Evolutionary conservation across 2,888 invertebrate genomes (phyloP).

Genomic region (Terebella lapidaria): DNA sequence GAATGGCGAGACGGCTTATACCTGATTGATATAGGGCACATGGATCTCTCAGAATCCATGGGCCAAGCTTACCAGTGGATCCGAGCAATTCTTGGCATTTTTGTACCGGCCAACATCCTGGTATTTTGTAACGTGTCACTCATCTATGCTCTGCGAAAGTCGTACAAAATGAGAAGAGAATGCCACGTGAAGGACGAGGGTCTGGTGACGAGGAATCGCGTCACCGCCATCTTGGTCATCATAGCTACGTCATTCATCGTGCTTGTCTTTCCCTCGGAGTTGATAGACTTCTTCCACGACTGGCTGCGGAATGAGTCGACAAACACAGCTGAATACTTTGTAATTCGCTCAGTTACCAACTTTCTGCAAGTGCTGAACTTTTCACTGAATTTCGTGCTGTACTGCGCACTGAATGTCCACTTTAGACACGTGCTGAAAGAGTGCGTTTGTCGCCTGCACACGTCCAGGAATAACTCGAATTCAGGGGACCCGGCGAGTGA

Average conservation of each 20-base stretch:
- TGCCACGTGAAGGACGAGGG: conserved; percentile 8
- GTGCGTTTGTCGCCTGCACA: conserved; percentile 3
- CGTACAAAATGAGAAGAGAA: conserved; percentile 13
- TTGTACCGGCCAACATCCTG: conserved; percentile 40
- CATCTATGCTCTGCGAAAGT: conserved; percentile 26
- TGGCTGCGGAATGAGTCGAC: conserved; percentile 7
- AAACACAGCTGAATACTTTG: conserved; percentile 9
- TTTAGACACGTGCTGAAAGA: conserved; percentile 14
- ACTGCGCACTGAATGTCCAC: conserved; percentile 20
- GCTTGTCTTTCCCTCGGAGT: conserved; percentile 44
- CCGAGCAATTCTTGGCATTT: conserved; percentile 41
- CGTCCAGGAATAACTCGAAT: neutral
- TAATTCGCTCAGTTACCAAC: conserved; percentile 14
- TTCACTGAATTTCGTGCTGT: conserved; percentile 29
- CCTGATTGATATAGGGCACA: conserved; percentile 17
- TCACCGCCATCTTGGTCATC: conserved; percentile 44
- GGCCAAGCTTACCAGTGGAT: conserved; percentile 18
- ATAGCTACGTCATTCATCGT: conserved; percentile 43
- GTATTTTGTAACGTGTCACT: conserved; percentile 44
- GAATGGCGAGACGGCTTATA: neutral
- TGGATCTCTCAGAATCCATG: conserved; percentile 3
- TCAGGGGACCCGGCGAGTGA: neutral
- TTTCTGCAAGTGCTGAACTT: conserved; percentile 25
- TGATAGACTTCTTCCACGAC: conserved; percentile 37
- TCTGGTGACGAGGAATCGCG: conserved; percentile 15